Evolutionary conservation across 2,797 vertebrate genomes (phyloP).

Genomic region (Semaprochilodus insignis): DNA sequence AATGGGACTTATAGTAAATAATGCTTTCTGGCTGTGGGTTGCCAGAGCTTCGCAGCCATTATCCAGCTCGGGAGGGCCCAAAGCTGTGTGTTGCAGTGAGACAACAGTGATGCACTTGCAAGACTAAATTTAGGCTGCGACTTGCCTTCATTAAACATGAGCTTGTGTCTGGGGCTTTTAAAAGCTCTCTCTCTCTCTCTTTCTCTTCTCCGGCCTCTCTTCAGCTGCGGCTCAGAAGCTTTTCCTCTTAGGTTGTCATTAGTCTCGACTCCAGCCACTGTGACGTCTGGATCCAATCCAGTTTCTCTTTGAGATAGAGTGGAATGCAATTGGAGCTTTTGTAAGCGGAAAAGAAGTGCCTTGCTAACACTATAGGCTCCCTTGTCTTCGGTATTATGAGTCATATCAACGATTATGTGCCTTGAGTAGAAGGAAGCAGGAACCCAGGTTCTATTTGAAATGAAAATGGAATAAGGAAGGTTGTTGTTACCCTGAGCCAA

Average conservation of each 20-base stretch:
- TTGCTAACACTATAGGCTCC: background rate
- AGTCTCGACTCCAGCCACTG: slow-evolving; percentile 15
- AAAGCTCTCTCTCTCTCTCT: slow-evolving; percentile 18
- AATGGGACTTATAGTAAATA: slow-evolving; percentile 23
- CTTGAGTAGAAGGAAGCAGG: background rate
- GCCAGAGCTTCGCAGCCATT: slow-evolving; percentile 16
- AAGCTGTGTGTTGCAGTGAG: slow-evolving; percentile 36
- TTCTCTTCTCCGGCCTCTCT: background rate
- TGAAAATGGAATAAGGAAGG: background rate
- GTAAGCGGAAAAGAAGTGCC: background rate
- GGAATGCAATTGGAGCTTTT: background rate
- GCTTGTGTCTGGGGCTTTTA: slow-evolving; percentile 41
- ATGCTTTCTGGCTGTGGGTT: slow-evolving; percentile 20
- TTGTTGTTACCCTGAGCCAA: background rate
- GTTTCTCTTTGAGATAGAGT: background rate
- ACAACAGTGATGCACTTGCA: slow-evolving; percentile 39
- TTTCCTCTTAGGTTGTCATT: slow-evolving; percentile 8
- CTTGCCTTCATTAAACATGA: slow-evolving; percentile 63
- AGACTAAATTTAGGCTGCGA: slow-evolving; percentile 61
- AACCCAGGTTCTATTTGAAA: background rate
- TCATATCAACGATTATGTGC: background rate
- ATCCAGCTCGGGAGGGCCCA: slow-evolving; percentile 25
- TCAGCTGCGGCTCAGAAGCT: background rate
- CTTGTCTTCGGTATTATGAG: background rate
- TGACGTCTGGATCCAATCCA: slow-evolving; percentile 10